Conservation (phyloP, 2,797 vertebrate genomes). For the Sebastes iracundus region DNA sequence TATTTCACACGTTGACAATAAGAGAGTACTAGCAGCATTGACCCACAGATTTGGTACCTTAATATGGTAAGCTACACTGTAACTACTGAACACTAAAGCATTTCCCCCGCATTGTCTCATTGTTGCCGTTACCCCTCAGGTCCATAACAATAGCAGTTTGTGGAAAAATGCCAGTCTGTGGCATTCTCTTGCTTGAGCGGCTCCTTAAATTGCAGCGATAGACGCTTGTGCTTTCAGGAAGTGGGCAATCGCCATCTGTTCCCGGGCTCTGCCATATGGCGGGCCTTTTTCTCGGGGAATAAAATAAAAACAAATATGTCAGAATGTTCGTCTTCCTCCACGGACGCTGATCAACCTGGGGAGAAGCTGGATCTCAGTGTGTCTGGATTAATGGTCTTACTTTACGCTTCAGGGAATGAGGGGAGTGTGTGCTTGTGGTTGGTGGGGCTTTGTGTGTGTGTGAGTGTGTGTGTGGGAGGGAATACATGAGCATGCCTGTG, state of each 20-base stretch:
- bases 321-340: slow-evolving; percentile 87
- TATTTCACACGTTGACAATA: slow-evolving; percentile 31
- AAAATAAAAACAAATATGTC: slow-evolving; percentile 92
- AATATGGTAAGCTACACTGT: slow-evolving; percentile 61
- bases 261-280: slow-evolving; percentile 87
- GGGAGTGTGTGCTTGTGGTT: slow-evolving; percentile 42
- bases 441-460: slow-evolving; percentile 22
- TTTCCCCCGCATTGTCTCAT: slow-evolving; percentile 69
- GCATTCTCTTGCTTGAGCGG: slow-evolving; percentile 79
- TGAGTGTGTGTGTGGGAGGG: neutral
- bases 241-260: slow-evolving; percentile 90
- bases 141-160: slow-evolving; percentile 81
- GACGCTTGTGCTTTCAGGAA: slow-evolving; percentile 83
- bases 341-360: slow-evolving; percentile 85
- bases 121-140: slow-evolving; percentile 71
- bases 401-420: slow-evolving; percentile 71
- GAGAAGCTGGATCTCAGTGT: slow-evolving; percentile 82
- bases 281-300: slow-evolving; percentile 86
- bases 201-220: slow-evolving; percentile 85
- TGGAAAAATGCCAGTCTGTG: slow-evolving; percentile 83
- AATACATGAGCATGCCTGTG: slow-evolving; percentile 14
- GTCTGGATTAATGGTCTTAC: slow-evolving; percentile 82
- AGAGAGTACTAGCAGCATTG: slow-evolving; percentile 38
- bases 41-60: slow-evolving; percentile 51
- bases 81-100: slow-evolving; percentile 73